These are phyloP conservation scores for Mesoclemmys tuberculata DNA, from an alignment of 2,113 vertebrate genomes.

Conservation along the genomic window DNA sequence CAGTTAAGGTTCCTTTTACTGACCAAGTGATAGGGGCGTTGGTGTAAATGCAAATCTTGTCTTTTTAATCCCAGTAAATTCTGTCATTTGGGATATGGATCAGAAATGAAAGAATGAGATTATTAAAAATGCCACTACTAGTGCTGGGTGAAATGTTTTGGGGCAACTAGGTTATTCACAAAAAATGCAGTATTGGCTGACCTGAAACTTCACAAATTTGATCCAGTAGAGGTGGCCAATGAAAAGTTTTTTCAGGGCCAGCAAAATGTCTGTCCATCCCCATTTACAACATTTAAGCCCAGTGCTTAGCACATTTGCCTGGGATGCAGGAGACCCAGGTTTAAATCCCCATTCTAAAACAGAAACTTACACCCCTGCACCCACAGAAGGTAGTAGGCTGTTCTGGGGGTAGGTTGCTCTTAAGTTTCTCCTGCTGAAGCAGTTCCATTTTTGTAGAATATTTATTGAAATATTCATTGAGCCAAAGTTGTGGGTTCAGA, in stretches of 20 bases:
- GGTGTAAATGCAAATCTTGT: not conserved
- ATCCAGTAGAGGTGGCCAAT: not conserved
- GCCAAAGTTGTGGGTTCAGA: not conserved
- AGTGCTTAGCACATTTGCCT: not conserved
- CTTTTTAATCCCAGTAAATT: not conserved
- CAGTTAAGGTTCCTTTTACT: not conserved
- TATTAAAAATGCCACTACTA: not conserved
- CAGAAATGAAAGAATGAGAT: not conserved
- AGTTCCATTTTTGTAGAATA: not conserved
- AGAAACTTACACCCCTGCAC: not conserved
- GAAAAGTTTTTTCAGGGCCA: not conserved
- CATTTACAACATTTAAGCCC: not conserved
- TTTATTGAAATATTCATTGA: not conserved
- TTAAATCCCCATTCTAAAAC: not conserved
- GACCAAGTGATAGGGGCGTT: not conserved
- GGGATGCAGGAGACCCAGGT: not conserved
- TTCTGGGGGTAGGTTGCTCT: not conserved
- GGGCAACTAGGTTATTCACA: not conserved
- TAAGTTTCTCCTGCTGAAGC: not conserved
- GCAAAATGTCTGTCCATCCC: not conserved
- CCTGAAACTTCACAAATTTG: not conserved
- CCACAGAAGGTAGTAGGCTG: not conserved
- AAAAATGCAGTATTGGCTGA: not conserved
- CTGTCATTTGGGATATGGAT: not conserved
- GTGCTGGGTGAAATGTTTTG: not conserved